Evolutionary conservation across 2,113 vertebrate genomes (phyloP).

Genomic region (Erythrolamprus reginae): DNA sequence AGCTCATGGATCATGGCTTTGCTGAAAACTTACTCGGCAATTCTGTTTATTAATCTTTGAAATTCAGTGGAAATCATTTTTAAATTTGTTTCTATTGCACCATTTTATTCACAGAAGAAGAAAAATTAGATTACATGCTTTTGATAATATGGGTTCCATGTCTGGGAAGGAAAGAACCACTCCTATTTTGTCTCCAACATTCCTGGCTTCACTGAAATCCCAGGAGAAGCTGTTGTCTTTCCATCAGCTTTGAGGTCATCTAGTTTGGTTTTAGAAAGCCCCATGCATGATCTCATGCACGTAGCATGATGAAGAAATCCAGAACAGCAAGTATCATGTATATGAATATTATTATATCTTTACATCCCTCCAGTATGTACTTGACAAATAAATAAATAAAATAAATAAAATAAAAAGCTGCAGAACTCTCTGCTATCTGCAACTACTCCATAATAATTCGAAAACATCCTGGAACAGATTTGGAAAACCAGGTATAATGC

Average conservation of each 20-base stretch:
- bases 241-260: background rate
- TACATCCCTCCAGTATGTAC: too few relatives aligned
- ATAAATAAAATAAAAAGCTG: too few relatives aligned
- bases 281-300: background rate
- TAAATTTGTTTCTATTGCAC: background rate
- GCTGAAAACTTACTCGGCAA: background rate
- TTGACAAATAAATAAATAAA: too few relatives aligned
- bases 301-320: background rate
- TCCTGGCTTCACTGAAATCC: background rate
- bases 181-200: background rate
- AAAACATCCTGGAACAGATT: background rate
- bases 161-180: background rate
- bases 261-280: background rate
- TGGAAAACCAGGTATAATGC: background rate
- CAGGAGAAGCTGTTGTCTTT: background rate
- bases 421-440: background rate
- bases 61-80: background rate
- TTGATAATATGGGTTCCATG: background rate
- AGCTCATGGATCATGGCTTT: background rate
- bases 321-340: background rate
- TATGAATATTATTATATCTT: too few relatives aligned
- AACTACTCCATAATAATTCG: background rate
- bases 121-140: background rate
- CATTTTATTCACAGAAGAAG: background rate
- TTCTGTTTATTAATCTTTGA: background rate